Percentiles rank a stretch among this genome's conserved stretches.
Conservation (phyloP, 2,888 invertebrate species). For the Calameuta idolon region DNA sequence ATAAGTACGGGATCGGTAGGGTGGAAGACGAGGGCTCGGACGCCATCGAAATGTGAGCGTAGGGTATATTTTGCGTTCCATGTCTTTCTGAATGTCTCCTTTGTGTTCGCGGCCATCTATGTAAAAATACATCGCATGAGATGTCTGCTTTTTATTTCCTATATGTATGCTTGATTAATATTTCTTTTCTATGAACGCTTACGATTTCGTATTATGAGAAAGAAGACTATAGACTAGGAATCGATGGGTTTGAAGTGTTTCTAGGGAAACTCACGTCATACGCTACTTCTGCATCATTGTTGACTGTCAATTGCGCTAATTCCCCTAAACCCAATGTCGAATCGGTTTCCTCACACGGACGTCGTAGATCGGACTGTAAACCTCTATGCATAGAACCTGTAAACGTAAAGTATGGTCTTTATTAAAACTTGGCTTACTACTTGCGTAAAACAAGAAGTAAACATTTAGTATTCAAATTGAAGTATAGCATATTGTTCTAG, state of each 20-base stretch:
- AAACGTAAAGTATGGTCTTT: constrained; percentile 11
- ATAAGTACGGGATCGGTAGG: constrained; percentile 96
- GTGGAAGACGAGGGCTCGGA: constrained; percentile 92
- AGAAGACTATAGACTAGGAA: neutral
- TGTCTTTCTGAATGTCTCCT: constrained; percentile 91
- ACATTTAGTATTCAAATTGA: neutral
- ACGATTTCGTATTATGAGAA: neutral
- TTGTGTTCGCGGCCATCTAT: constrained; percentile 77
- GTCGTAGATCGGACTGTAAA: constrained; percentile 57
- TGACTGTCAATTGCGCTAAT: constrained; percentile 95
- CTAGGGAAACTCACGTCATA: constrained; percentile 76
- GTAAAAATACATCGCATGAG: neutral
- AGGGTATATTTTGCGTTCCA: constrained; percentile 98
- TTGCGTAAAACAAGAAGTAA: neutral
- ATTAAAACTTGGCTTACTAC: constrained; percentile 5
- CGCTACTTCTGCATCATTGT: constrained; percentile 95
- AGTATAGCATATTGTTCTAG: neutral
- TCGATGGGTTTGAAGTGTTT: neutral
- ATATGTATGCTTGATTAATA: neutral
- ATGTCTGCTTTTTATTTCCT: neutral
- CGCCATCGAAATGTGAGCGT: constrained; percentile 93
- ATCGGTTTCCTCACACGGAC: constrained; percentile 74
- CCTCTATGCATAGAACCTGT: constrained; percentile 52
- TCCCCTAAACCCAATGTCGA: constrained; percentile 91
- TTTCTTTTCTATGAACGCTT: neutral